Base-by-base conservation (phyloP, 1,140 invertebrate species). In the Pemphigus obesinymphae region DNA sequence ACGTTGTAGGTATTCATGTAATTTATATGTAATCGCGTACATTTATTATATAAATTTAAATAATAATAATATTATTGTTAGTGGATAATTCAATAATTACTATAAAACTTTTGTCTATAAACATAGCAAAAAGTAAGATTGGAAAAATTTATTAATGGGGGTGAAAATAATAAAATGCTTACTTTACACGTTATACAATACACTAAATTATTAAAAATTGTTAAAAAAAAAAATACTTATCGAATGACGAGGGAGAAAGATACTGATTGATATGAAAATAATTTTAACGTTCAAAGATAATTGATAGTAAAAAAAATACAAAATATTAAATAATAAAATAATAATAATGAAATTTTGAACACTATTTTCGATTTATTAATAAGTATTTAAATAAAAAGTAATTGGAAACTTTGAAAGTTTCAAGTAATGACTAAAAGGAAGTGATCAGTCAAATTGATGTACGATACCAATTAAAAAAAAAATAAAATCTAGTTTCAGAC, bases 381-480 rank as follows among this genome's bases (percentile, higher is more conserved):
- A 50, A 48, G 31, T 73, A 73, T 31, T 73, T 31, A 50, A 73
- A 73, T 31, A 23, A 40, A 40, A 26, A 40, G 17, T 48, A 70
- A 43, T 76, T 37, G 20, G 6, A 50, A 50, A 34, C 26, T 29
- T 55, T 2, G 17, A 53, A 23, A 45, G 37, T 80, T 80, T 29
- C 40, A 45, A 29, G 26, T 61, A 80, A 63, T 80, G 76, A 80
- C 76, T 61, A 80, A 80, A 53, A 76, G 73, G 73, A 76, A 80
- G n/a, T 80, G 10, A 63, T 80, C 76, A 80, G 76, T 80, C 76
- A 80, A 80, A 80, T 80, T 61, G 55, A 80, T 80, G 34, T 45
- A 63, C 13, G 23, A 83, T 63, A 83, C 82, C 37, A 50, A 55
- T 48, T 66, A n/a, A 80, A 80, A 80, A 80, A n/a, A n/a, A 80